phyloP scores from a whole-genome alignment of 2,113 vertebrate genomes.

The Rousettus leschenaultii region DNA sequence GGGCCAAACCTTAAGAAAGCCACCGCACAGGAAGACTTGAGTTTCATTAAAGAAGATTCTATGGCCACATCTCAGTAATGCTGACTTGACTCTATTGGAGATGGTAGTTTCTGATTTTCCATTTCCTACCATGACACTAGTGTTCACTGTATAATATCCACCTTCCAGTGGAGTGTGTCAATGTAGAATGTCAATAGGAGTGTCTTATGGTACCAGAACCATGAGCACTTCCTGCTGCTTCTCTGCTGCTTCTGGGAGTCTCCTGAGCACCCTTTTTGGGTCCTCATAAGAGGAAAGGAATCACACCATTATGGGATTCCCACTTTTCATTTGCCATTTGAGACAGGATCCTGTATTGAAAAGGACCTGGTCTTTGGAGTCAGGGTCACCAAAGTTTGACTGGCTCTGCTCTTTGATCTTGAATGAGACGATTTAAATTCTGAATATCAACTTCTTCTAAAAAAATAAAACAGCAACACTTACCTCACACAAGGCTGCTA shows the following conservation, averaged over 20 bases:
- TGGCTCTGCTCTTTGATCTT: background rate
- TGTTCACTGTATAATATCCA: background rate
- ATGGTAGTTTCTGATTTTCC: background rate
- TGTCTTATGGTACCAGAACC: background rate
- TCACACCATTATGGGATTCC: background rate
- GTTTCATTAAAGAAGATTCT: background rate
- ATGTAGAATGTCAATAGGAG: background rate
- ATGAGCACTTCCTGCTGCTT: background rate
- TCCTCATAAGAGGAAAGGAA: background rate
- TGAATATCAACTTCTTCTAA: background rate
- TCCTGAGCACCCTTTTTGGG: background rate
- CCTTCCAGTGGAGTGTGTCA: background rate
- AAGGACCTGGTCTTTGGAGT: background rate
- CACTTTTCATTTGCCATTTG: background rate
- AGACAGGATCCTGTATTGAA: background rate
- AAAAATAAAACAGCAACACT: background rate
- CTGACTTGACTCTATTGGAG: background rate
- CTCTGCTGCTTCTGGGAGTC: background rate
- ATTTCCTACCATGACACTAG: background rate
- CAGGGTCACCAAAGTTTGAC: background rate
- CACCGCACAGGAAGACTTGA: background rate
- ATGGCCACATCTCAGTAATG: background rate
- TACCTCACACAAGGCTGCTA: background rate
- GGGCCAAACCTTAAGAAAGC: background rate
- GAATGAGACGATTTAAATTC: background rate